Base-by-base conservation (phyloP, 2,888 invertebrate genomes). In the Galerucella pusilla region DNA sequence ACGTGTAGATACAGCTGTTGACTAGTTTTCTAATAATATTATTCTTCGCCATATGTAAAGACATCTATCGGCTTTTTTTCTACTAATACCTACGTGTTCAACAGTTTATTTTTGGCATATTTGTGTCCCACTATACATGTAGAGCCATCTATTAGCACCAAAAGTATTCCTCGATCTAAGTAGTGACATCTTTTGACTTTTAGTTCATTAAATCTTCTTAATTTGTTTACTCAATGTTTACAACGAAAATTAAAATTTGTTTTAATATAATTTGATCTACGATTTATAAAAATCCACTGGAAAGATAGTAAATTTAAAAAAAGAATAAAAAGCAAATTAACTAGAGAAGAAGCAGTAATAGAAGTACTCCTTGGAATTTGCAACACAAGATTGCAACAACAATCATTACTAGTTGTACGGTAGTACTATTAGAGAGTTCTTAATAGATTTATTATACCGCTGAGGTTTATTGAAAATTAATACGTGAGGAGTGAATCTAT, bases 381-480 rank as follows among this genome's bases (percentile, higher is more conserved):
- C 65, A 66, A 66, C 66, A 66, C 20, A 65, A 42, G 57, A 65
- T 71, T 65, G 49, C 14, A 49, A 65, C 28, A 64, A 71, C 64
- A 71, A 45, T 65, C 64, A 65, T 20, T 72, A 28, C 42, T 20
- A 59, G 65, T 54, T 42, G 70, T 65, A 65, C 25, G 42, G 9
- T 71, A 71, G 61, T 71, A 46, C 46, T 46, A 46, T 46, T 46
- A 71, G 71, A 61, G 49, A 57, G 20, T 70, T 35, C 70, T 70
- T 63, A 70, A 70, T 70, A 70, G 70, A 70, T 70, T 70, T 70
- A 70, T 70, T 70, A 49, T 63, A 25, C 63, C 6, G 52, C 1
- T 10, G 63, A 70, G 70, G 63, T 63, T 70, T 70, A 70, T 70
- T 49, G 61, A 49, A 70, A 70, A 70, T 70, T 70, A 70, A 70